Evolutionary conservation across 2,113 vertebrate species (phyloP), one percentile per base, ranked within the genome.

Genomic region (Scopus umbretta): DNA sequence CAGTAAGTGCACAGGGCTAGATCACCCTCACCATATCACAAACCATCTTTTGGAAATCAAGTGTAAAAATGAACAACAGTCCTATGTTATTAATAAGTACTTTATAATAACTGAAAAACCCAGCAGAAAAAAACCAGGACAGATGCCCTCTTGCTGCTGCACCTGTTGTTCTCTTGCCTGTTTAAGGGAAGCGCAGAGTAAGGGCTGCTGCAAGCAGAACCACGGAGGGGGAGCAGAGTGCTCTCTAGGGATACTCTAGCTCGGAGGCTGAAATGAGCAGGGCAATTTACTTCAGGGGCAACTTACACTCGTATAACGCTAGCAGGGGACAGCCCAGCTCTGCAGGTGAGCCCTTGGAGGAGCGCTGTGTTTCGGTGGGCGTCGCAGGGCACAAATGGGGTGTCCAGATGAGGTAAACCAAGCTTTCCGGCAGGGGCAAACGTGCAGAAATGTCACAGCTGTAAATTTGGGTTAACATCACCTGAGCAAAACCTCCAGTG

Each of bases 91-190:
- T 94, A 94, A 82, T 92, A 96, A 95, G 70, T 62, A 56, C 74
- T 94, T 94, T 76, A 84, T 88, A 91, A 95, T 61, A 82, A 94
- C 70, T 0, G 4, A 91, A 96, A 88, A 87, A 80, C 6, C 18
- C 76, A 82, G 87, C 62, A 94, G 91, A 88, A 96, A 71, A 87
- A 16, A 53, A 29, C 9, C 9, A 7, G 82, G 90, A 74, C 89
- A 67, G 68, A 93, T 91, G 84, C 73, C 83, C 32, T 94, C 53
- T 68, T 80, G 80, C 70, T 89, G 70, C 76, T 95, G 96, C 94
- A 97, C 94, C 95, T 96, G 97, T 96, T 29, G 2, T 76, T 79
- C 86, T 65, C 68, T 92, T 93, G 95, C 61, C 95, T 96, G 88
- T 95, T 95, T 96, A 94, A 95, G 95, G 94, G 80, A 90, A 95